These are phyloP conservation scores for Amphiprion percula DNA, from an alignment of 2,113 vertebrate species.

Conservation along the genomic window DNA sequence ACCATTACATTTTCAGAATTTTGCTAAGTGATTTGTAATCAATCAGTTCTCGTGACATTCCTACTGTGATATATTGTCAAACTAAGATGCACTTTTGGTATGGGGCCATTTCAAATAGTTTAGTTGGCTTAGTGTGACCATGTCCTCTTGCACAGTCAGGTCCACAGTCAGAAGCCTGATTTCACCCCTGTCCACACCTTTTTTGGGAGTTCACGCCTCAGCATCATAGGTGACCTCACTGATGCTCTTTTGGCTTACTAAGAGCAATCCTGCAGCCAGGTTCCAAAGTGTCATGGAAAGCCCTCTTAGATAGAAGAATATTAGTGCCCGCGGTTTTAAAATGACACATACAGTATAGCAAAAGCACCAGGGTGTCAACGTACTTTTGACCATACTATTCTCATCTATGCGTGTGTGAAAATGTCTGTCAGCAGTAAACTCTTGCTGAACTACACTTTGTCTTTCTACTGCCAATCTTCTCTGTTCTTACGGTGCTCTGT, in stretches of 20 bases:
- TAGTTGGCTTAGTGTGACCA: no score
- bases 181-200: background rate
- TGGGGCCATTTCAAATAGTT: no score
- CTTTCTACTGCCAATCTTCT: slow-evolving; percentile 69
- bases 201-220: background rate
- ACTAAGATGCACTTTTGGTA: no score
- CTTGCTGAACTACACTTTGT: slow-evolving; percentile 68
- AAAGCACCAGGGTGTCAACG: background rate
- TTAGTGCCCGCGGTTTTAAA: no score
- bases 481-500: slow-evolving; percentile 36
- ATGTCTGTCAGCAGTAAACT: slow-evolving; percentile 67
- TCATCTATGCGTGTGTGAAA: background rate
- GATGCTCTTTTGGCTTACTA: background rate
- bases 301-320: no score
- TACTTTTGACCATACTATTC: slow-evolving; percentile 9
- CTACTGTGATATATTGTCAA: no score
- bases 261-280: background rate
- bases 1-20: no score
- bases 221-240: background rate
- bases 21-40: no score
- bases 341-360: background rate
- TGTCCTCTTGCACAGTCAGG: no score
- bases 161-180: background rate
- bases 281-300: background rate
- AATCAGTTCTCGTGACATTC: no score